phyloP scores from a whole-genome alignment of 2,888 invertebrate species.

The Protodeltote pygarga region DNA sequence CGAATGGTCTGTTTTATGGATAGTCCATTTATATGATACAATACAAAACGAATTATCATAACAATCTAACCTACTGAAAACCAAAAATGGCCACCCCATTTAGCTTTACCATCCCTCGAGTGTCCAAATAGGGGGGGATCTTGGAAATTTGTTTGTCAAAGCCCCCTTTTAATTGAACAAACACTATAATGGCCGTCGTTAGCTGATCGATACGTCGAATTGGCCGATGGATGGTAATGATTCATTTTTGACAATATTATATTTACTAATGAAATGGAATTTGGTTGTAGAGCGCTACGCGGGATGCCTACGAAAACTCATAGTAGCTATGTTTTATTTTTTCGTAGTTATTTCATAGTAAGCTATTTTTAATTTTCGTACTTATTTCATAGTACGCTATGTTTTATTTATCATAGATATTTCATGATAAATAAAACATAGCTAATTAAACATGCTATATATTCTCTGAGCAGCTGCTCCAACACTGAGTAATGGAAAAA shows the following conservation, averaged over 20 bases:
- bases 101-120: conserved; percentile 51
- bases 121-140: conserved; percentile 67
- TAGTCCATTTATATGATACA: not conserved
- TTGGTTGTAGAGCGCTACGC: not conserved
- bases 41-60: not conserved
- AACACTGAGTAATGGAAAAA: too few relatives aligned
- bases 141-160: conserved; percentile 67
- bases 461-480: too few relatives aligned
- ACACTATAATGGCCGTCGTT: conserved; percentile 70
- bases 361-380: too few relatives aligned
- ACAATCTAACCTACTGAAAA: too few relatives aligned
- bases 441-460: too few relatives aligned
- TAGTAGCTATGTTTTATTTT: conserved; percentile 1
- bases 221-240: conserved; percentile 30
- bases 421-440: too few relatives aligned
- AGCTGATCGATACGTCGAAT: conserved; percentile 43
- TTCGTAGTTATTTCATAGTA: too few relatives aligned
- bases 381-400: too few relatives aligned
- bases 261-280: not conserved
- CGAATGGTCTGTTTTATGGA: too few relatives aligned
- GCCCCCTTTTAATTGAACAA: conserved; percentile 80
- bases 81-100: conserved; percentile 20
- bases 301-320: not conserved
- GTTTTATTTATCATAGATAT: too few relatives aligned
- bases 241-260: conserved; percentile 23